Evolutionary conservation across 1,140 invertebrate species (phyloP), one percentile per base, ranked within the genome.

Genomic region (Listronotus bonariensis): DNA sequence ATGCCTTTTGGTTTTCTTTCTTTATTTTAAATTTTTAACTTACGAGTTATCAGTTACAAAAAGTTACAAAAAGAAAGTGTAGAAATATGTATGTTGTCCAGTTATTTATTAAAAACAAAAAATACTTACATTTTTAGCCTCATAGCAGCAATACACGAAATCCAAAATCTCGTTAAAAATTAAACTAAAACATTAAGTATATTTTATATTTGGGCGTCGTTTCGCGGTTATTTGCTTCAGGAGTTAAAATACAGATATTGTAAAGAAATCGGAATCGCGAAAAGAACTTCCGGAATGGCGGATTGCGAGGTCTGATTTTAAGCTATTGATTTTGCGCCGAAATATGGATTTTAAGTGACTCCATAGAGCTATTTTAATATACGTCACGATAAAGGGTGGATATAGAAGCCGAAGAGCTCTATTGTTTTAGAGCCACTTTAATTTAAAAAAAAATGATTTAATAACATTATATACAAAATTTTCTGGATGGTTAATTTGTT

Each of bases 311-410:
- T 12, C 6, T 15, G 52, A 20, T 20, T 51, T 14, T 4, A 38
- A 20, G 10, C 42, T 53, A 53, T 62, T 62, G 59, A 53, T 53
- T 53, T 62, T 62, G 59, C 58, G 58, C 58, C 40, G 41, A 36
- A 46, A 46, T 60, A 60, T 60, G 58, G 58, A 60, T 60, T 60
- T 60, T 60, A 34, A 17, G 40, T 10, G 45, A 43, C 55, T n/a
- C 32, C 43, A 45, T 14, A 14, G 17, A 31, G 51, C 9, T 53
- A 14, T 8, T 53, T 36, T 36, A 36, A 36, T 36, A 36, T 12
- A 36, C 8, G 34, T 9, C 34, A 36, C 7, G 34, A 10, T 36
- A 12, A 36, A 36, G 34, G 20, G 20, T 26, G 20, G 20, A 26
- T 26, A 26, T 26, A 5, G 5, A 26, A 5, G 20, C 20, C 20